Conservation (phyloP, 1,140 invertebrate species). For the Drosophila seguyi region DNA sequence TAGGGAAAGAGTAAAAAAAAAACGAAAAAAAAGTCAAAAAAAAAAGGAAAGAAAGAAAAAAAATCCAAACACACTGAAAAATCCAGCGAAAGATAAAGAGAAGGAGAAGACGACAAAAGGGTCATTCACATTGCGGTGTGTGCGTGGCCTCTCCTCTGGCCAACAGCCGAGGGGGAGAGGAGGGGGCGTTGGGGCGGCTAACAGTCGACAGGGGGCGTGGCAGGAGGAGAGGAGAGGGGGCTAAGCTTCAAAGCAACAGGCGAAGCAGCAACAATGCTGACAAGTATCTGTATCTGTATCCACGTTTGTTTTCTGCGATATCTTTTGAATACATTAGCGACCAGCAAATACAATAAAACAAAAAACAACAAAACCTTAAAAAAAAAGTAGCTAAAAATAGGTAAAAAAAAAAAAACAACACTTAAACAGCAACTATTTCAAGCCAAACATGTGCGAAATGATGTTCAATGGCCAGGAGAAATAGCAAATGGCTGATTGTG, state of each 20-base stretch:
- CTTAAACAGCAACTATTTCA: conserved; percentile 8
- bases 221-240: background rate
- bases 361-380: background rate
- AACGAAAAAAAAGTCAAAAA: conserved; percentile 6
- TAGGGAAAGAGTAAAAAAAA: conserved; percentile 36
- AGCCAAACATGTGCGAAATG: conserved; percentile 52
- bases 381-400: conserved; percentile 2
- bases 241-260: conserved; percentile 58
- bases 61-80: conserved; percentile 34
- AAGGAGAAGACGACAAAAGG: conserved; percentile 59
- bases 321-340: conserved; percentile 76
- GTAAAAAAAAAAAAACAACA: conserved; percentile 1
- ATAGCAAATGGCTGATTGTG: conserved; percentile 39
- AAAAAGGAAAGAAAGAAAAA: conserved; percentile 16
- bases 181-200: conserved; percentile 16
- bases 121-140: conserved; percentile 69
- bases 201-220: conserved; percentile 19
- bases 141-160: conserved; percentile 45
- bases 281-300: conserved; percentile 58
- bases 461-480: conserved; percentile 32
- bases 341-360: conserved; percentile 12
- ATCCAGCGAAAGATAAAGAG: conserved; percentile 33
- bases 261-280: conserved; percentile 52
- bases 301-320: conserved; percentile 60
- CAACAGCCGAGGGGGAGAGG: background rate